Conservation (phyloP, 1,140 invertebrate species). For the Homarus americanus region DNA sequence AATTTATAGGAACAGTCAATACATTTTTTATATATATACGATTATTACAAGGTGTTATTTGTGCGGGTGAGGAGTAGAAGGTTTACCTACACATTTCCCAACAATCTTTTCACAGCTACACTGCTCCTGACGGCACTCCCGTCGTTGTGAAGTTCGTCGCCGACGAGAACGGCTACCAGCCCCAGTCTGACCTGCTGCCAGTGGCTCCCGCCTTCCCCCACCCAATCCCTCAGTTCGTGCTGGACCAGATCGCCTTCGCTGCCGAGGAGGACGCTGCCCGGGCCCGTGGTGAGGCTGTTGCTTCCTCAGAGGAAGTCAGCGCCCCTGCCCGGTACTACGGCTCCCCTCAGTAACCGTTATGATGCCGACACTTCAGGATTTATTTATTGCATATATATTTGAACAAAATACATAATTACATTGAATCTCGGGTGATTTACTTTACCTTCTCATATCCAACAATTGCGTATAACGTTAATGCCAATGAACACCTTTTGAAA, state of each 20-base stretch:
- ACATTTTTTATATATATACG: no score
- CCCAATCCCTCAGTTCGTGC: conserved; percentile 67
- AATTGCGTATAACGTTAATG: no score
- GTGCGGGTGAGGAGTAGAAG: no score
- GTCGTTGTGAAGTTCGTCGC: conserved; percentile 22
- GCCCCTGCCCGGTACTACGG: neutral
- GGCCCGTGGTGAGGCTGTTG: neutral
- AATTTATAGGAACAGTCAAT: no score
- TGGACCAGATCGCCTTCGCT: conserved; percentile 69
- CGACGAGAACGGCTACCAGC: conserved; percentile 38
- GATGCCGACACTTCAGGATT: no score
- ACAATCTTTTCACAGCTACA: neutral
- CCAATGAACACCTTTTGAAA: no score
- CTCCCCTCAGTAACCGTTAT: no score
- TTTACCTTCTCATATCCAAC: no score
- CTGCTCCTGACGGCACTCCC: conserved; percentile 41
- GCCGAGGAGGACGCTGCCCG: conserved; percentile 43
- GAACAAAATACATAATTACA: no score
- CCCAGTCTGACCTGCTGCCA: conserved; percentile 40
- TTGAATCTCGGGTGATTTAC: no score
- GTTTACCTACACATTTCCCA: neutral
- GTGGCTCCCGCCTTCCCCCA: conserved; percentile 52
- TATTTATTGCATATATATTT: no score
- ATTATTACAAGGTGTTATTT: no score
- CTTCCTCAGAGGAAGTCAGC: neutral